phyloP scores from a whole-genome alignment of 2,113 vertebrate species.

The Brachyhypopomus gauderio region DNA sequence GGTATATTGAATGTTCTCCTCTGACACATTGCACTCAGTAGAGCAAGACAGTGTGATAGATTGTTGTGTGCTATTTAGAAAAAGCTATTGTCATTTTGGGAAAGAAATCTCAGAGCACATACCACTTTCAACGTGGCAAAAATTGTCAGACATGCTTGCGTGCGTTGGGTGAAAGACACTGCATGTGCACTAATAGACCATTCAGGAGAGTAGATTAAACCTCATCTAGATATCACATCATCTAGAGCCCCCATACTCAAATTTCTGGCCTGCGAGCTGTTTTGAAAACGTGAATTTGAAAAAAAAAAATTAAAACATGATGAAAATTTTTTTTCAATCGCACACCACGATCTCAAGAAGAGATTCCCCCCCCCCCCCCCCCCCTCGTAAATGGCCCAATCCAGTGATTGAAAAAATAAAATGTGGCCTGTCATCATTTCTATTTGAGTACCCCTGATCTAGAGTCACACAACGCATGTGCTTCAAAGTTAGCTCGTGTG shows the following conservation, averaged over 20 bases:
- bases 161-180: not conserved
- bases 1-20: constrained; percentile 1
- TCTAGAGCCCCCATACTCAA: too few relatives aligned
- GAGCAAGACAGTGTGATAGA: not conserved
- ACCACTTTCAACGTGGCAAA: not conserved
- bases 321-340: too few relatives aligned
- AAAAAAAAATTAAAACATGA: too few relatives aligned
- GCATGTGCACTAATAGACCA: constrained; percentile 22
- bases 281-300: too few relatives aligned
- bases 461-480: not conserved
- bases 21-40: not conserved
- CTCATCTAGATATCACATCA: constrained; percentile 23
- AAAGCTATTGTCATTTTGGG: constrained; percentile 3
- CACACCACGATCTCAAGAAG: too few relatives aligned
- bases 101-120: not conserved
- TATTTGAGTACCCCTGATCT: too few relatives aligned
- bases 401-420: too few relatives aligned
- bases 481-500: not conserved
- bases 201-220: constrained; percentile 13
- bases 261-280: too few relatives aligned
- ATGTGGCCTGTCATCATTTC: too few relatives aligned
- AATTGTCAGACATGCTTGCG: constrained; percentile 12
- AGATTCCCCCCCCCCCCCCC: too few relatives aligned
- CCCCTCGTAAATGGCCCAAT: too few relatives aligned
- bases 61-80: not conserved